Evolutionary conservation across 2,888 invertebrate genomes (phyloP).

Genomic region (Nineta flava): DNA sequence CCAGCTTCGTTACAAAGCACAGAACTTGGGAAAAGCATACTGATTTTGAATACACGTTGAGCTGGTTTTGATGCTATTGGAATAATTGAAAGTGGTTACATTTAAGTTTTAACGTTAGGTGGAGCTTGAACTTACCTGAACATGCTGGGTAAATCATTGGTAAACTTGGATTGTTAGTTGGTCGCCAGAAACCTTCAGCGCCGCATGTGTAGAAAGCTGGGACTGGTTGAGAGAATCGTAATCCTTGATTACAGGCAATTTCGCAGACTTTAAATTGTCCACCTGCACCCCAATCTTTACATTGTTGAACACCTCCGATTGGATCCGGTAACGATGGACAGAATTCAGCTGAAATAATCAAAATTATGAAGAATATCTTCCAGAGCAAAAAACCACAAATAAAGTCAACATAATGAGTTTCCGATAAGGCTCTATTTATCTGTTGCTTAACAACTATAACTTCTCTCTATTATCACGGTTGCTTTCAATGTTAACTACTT

Average conservation of each 20-base stretch:
- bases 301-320: constrained; percentile 77
- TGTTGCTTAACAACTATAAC: too few relatives aligned
- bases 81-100: constrained; percentile 13
- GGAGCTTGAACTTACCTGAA: constrained; percentile 44
- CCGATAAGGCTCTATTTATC: too few relatives aligned
- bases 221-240: constrained; percentile 82
- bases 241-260: constrained; percentile 70
- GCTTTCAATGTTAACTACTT: too few relatives aligned
- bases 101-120: neutral
- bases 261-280: constrained; percentile 93
- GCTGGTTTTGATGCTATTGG: constrained; percentile 64
- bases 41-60: constrained; percentile 86
- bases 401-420: too few relatives aligned
- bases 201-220: constrained; percentile 96
- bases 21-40: constrained; percentile 91
- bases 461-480: too few relatives aligned
- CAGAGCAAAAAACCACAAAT: neutral
- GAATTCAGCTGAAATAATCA: constrained; percentile 56
- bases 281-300: constrained; percentile 92
- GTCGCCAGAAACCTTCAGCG: constrained; percentile 96
- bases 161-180: constrained; percentile 61
- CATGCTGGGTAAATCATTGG: constrained; percentile 84
- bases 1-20: constrained; percentile 92
- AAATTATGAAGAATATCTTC: constrained; percentile 4
- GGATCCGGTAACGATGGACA: constrained; percentile 82